Conservation (phyloP, 2,113 vertebrate genomes). For the Antechinus stuartii region DNA sequence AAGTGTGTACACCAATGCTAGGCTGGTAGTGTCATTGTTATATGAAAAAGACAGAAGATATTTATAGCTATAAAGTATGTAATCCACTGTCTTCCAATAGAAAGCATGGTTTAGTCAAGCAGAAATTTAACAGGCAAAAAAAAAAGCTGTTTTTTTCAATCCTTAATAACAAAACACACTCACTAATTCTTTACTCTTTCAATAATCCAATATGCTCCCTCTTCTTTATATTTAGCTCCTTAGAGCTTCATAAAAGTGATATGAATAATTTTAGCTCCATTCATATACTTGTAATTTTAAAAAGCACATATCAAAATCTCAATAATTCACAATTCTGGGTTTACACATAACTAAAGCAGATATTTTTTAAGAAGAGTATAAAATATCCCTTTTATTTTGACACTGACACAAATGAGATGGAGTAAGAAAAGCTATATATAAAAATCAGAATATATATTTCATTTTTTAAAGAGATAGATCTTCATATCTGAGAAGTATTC, state of each 20-base stretch:
- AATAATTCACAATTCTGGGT: neutral
- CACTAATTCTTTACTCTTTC: neutral
- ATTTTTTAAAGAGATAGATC: constrained; percentile 25
- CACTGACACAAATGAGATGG: constrained; percentile 42
- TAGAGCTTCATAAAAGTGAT: constrained; percentile 27
- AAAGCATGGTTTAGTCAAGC: neutral
- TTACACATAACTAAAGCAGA: neutral
- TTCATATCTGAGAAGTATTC: constrained; percentile 6
- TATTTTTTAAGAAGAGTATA: neutral
- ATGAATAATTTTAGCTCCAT: constrained; percentile 13
- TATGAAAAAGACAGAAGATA: neutral
- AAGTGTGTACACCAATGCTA: neutral
- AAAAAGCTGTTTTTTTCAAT: constrained; percentile 17
- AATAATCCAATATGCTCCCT: constrained; percentile 12
- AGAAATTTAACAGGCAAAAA: constrained; percentile 18
- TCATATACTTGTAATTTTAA: constrained; percentile 22
- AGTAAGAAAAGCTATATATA: constrained; percentile 46
- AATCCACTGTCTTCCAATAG: neutral
- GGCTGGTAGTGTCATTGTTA: neutral
- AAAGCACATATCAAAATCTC: constrained; percentile 50
- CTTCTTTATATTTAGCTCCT: constrained; percentile 1
- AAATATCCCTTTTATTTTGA: constrained; percentile 42
- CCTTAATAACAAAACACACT: constrained; percentile 33
- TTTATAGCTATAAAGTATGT: neutral
- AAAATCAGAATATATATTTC: constrained; percentile 31